Base-by-base conservation (phyloP, 2,113 vertebrate species). In the Oostethus manadensis region DNA sequence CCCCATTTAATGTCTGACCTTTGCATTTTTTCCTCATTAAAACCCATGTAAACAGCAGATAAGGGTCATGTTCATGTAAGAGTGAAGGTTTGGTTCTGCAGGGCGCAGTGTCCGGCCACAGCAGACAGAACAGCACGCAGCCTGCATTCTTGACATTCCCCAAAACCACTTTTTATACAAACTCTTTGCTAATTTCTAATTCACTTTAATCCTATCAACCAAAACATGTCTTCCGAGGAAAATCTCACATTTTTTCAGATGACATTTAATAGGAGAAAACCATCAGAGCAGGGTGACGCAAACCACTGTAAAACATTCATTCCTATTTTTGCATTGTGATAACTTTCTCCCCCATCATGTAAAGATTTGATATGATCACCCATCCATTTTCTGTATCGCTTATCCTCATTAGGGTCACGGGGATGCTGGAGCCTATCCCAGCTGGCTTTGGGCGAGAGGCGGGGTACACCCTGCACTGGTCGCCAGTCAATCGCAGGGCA, bases 111-210 rank as follows among this genome's bases (percentile, higher is more conserved):
- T 15, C 51, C 56, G 58, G 57, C 59, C 58, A 66, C 61, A 62
- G 71, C 73, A 70, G 65, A 75, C 29, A 60, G 64, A 60, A 76
- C 65, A 62, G 76, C 71, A 73, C 74, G 73, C 60, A 73, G 78
- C 73, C 70, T 66, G 49, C 80, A 74, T 85, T 80, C 62, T 60
- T 63, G 43, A 63, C 60, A 81, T 79, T 80, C 77, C 53, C 78
- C 45, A 0, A 57, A 48, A n/a, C n/a, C n/a, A n/a, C n/a, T n/a
- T n/a, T n/a, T n/a, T n/a, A n/a, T n/a, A n/a, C n/a, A n/a, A n/a
- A 44, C 60, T 22, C 59, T 21, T 15, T 70, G 58, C 46, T 71
- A 60, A 59, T 59, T 70, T 46, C 70, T 75, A 77, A 56, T 59
- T 55, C 53, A 2, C 58, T 56, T 51, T 46, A 57, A 58, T 58